A percentile compares a stretch with the other conserved stretches of the same genome.
phyloP scores from a whole-genome alignment of 2,113 vertebrate genomes.

The Lethenteron reissneri region DNA sequence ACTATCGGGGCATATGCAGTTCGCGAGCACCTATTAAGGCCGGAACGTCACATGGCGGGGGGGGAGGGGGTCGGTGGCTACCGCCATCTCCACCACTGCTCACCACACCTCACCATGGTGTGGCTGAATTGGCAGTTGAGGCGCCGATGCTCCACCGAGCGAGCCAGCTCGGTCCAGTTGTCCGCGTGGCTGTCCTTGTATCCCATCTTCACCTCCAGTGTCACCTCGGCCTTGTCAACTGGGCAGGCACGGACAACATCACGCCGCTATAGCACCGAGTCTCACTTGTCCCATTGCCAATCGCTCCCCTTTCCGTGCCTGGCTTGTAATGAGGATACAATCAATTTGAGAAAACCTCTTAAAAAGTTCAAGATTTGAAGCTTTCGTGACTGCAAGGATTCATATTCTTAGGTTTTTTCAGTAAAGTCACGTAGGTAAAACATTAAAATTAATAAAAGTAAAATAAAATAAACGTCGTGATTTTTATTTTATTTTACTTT shows the following conservation, averaged over 20 bases:
- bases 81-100: conserved; percentile 7
- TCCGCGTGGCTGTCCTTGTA: conserved; percentile 45
- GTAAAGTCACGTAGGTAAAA: too few relatives aligned
- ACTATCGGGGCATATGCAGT: too few relatives aligned
- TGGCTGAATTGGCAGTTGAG: conserved; percentile 55
- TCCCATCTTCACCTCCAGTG: conserved; percentile 56
- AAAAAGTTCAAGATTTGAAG: too few relatives aligned
- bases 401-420: too few relatives aligned
- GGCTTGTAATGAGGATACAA: not conserved
- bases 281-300: not conserved
- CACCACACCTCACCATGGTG: conserved; percentile 33
- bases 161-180: conserved; percentile 72
- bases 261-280: not conserved
- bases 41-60: too few relatives aligned
- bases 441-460: too few relatives aligned
- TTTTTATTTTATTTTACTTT: too few relatives aligned
- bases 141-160: conserved; percentile 54
- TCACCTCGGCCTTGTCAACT: conserved; percentile 54
- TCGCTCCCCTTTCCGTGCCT: not conserved
- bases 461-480: too few relatives aligned
- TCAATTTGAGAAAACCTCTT: not conserved
- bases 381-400: too few relatives aligned
- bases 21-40: too few relatives aligned
- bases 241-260: conserved; percentile 10
- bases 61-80: too few relatives aligned